Evolutionary conservation across 2,797 vertebrate genomes (phyloP).

Genomic region (Cercopithecus hamlyni): DNA sequence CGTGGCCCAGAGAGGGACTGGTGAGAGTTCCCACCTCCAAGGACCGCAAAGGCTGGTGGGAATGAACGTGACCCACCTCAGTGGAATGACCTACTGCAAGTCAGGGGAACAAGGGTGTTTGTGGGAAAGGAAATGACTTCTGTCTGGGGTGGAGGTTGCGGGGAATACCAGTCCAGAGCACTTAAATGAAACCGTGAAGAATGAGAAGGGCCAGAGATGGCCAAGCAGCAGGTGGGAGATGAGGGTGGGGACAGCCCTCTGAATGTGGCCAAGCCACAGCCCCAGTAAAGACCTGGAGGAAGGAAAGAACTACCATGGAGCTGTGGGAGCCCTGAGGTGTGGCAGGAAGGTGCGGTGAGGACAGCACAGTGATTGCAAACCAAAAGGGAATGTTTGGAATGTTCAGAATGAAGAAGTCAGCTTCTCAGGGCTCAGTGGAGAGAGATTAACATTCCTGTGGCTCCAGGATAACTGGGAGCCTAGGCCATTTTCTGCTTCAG

Average conservation of each 20-base stretch:
- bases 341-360: neutral
- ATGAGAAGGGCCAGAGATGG: neutral
- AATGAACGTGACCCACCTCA: neutral
- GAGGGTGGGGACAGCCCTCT: neutral
- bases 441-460: conserved; percentile 46
- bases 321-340: neutral
- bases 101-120: neutral
- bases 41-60: neutral
- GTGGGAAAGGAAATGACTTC: neutral
- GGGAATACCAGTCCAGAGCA: neutral
- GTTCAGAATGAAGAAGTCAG: conserved; percentile 11
- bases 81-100: neutral
- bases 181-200: neutral
- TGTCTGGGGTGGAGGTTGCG: neutral
- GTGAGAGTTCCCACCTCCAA: neutral
- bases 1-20: neutral
- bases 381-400: conserved; percentile 41
- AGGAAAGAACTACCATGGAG: neutral
- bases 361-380: neutral
- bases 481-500: neutral
- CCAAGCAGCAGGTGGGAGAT: neutral
- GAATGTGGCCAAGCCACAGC: neutral
- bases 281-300: neutral
- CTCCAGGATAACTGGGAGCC: neutral
- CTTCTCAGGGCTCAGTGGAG: neutral